Percentiles rank a stretch among this genome's conserved stretches.
Evolutionary conservation across 2,113 vertebrate genomes (phyloP).

Genomic region (Bufo bufo): DNA sequence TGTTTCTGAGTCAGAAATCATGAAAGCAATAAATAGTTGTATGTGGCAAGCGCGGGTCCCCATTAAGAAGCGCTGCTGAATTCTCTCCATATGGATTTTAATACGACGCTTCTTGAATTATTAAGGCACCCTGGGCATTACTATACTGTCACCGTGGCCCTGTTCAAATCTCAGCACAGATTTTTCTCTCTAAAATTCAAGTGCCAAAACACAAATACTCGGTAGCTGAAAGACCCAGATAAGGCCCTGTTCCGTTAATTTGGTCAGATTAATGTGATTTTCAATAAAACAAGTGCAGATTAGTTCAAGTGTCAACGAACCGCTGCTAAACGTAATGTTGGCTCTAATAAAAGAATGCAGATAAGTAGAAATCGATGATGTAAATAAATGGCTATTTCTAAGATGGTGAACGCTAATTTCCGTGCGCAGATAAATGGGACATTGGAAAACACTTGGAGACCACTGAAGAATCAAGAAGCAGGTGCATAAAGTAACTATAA

Average conservation of each 20-base stretch:
- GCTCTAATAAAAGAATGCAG: constrained; percentile 9
- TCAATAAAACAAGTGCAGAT: constrained; percentile 42
- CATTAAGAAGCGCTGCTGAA: neutral
- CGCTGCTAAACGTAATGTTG: neutral
- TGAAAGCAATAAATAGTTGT: constrained; percentile 12
- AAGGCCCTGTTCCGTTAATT: constrained; percentile 10
- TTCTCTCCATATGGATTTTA: neutral
- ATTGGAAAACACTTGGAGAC: neutral
- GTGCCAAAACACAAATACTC: neutral
- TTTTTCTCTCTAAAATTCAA: neutral
- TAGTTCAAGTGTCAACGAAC: constrained; percentile 21
- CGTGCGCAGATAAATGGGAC: neutral
- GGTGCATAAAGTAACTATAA: neutral
- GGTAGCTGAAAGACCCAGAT: neutral
- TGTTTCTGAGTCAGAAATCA: constrained; percentile 36
- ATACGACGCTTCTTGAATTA: neutral
- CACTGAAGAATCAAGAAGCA: neutral
- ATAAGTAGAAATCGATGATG: constrained; percentile 28
- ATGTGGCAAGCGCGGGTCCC: neutral
- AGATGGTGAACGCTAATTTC: constrained; percentile 24
- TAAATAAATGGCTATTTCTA: constrained; percentile 35
- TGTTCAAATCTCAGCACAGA: neutral
- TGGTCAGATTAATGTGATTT: constrained; percentile 32
- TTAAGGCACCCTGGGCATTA: neutral
- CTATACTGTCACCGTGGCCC: neutral